These are phyloP conservation scores for Rotaria magnacalcarata DNA, from an alignment of 2,888 invertebrate species.

Conservation along the genomic window DNA sequence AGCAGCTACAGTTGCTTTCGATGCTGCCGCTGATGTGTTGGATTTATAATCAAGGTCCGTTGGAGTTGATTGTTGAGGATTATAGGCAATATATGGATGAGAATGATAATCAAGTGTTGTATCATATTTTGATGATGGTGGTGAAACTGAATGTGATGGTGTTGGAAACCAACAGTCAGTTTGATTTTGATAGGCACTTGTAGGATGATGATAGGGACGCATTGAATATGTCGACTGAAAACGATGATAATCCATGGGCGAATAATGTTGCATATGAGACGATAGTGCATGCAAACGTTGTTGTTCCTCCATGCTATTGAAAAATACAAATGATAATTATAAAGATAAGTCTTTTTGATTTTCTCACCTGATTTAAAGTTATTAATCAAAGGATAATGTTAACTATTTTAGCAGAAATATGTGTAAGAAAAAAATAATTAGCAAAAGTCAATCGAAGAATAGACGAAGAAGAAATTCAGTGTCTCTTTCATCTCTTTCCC, in stretches of 20 bases:
- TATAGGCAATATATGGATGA: background rate
- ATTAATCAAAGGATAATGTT: background rate
- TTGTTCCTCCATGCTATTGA: background rate
- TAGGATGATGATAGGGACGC: constrained; percentile 8
- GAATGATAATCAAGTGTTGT: background rate
- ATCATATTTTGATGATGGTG: constrained; percentile 13
- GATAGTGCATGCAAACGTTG: constrained; percentile 9
- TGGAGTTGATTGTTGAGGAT: constrained; percentile 6
- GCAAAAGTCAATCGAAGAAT: background rate
- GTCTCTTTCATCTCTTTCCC: background rate
- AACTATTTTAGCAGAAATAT: background rate
- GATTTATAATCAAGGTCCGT: background rate
- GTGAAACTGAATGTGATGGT: background rate
- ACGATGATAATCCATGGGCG: constrained; percentile 24
- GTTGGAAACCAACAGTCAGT: background rate
- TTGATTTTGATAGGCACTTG: background rate
- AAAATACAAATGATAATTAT: too few species aligned
- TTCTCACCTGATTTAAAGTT: background rate
- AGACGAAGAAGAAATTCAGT: background rate
- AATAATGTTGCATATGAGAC: constrained; percentile 7
- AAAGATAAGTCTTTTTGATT: background rate
- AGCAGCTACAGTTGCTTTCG: background rate
- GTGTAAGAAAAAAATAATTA: background rate
- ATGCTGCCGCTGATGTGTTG: background rate
- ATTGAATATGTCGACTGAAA: background rate